A percentile compares a stretch with the other conserved stretches of the same genome.
Evolutionary conservation across 2,113 vertebrate species (phyloP).

Genomic region (Pycnonotus jocosus): DNA sequence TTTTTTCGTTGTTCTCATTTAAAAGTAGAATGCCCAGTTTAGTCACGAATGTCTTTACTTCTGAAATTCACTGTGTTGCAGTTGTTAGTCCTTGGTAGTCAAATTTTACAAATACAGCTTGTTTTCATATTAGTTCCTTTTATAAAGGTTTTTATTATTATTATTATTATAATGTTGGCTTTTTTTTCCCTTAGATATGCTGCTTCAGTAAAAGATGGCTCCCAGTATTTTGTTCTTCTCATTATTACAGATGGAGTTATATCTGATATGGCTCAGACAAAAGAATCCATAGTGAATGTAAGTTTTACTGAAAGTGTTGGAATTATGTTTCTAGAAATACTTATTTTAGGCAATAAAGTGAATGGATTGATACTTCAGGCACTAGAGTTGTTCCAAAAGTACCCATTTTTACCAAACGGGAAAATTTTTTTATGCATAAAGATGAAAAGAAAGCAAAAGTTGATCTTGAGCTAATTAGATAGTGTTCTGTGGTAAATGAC

Average conservation of each 20-base stretch:
- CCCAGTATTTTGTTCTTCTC: slow-evolving; percentile 96
- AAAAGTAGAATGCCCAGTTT: not conserved
- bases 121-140: not conserved
- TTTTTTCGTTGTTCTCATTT: not conserved
- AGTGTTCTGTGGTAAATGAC: not conserved
- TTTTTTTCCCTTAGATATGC: slow-evolving; percentile 79
- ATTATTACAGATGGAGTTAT: slow-evolving; percentile 95
- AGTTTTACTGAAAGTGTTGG: slow-evolving; percentile 48
- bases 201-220: slow-evolving; percentile 89
- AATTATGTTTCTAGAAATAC: not conserved
- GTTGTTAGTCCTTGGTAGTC: not conserved
- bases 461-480: not conserved
- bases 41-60: not conserved
- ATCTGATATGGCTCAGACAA: slow-evolving; percentile 95
- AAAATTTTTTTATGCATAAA: not conserved
- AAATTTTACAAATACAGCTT: not conserved
- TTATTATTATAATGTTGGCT: not conserved
- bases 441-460: not conserved
- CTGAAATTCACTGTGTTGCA: not conserved
- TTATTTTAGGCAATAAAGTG: not conserved
- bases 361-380: not conserved
- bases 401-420: not conserved
- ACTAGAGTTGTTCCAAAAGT: not conserved
- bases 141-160: not conserved
- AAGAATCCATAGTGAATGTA: slow-evolving; percentile 94